Conservation (phyloP, 2,797 vertebrate genomes). For the Sylvia borin region DNA sequence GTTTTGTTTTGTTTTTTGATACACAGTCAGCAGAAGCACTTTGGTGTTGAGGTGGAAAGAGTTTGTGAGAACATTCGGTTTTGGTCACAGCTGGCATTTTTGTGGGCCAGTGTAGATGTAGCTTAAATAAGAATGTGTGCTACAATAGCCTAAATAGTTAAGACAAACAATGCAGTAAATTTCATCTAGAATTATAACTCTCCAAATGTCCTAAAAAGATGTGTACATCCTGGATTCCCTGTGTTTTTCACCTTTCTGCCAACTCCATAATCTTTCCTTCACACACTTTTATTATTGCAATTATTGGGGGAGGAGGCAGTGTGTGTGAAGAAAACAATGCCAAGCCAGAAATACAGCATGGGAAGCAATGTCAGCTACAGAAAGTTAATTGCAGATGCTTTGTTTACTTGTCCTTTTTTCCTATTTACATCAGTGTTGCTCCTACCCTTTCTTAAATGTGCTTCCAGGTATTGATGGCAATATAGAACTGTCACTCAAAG, state of each 20-base stretch:
- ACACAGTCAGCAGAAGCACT: not conserved
- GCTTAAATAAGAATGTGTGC: not conserved
- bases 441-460: not conserved
- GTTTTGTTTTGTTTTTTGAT: not conserved
- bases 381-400: not conserved
- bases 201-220: not conserved
- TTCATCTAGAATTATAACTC: not conserved
- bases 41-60: not conserved
- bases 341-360: not conserved
- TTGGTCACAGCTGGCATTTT: not conserved
- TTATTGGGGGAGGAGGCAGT: not conserved
- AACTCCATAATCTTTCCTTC: not conserved
- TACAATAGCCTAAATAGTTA: not conserved
- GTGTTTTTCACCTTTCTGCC: not conserved
- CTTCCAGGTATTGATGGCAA: not conserved
- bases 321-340: not conserved
- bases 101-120: not conserved
- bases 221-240: not conserved
- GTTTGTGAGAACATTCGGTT: not conserved
- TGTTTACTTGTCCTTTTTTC: not conserved
- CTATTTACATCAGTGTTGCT: not conserved
- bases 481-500: not conserved
- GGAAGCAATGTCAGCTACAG: not conserved
- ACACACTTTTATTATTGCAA: not conserved
- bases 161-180: conserved; percentile 18